These are phyloP conservation scores for Prionace glauca DNA, from an alignment of 2,797 vertebrate genomes.

Conservation along the genomic window DNA sequence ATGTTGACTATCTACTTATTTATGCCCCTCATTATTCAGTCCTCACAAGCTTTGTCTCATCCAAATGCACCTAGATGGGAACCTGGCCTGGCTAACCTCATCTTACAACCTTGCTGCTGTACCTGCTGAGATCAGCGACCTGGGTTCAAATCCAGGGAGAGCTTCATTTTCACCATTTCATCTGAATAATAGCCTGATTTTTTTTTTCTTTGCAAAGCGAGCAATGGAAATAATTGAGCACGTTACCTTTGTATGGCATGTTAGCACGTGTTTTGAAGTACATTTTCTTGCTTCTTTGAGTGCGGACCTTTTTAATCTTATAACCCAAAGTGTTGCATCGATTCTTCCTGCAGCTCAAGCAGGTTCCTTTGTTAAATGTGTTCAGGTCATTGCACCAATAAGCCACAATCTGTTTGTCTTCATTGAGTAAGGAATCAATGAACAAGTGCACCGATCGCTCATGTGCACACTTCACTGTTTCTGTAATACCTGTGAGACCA, in stretches of 20 bases:
- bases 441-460: slow-evolving; percentile 87
- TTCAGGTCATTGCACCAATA: slow-evolving; percentile 75
- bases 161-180: background rate
- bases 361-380: slow-evolving; percentile 76
- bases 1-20: too few species aligned
- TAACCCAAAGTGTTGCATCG: slow-evolving; percentile 86
- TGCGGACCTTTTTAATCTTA: slow-evolving; percentile 59
- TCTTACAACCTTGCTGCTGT: background rate
- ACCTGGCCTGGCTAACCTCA: background rate
- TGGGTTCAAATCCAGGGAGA: background rate
- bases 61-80: background rate
- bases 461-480: slow-evolving; percentile 87
- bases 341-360: slow-evolving; percentile 76
- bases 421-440: slow-evolving; percentile 79
- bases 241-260: slow-evolving; percentile 82
- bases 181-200: slow-evolving; percentile 38
- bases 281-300: slow-evolving; percentile 60
- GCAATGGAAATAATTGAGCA: background rate
- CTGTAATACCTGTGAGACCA: slow-evolving; percentile 55
- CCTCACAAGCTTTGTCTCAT: background rate
- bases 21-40: too few species aligned
- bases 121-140: background rate
- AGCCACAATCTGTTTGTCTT: slow-evolving; percentile 69
- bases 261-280: slow-evolving; percentile 72
- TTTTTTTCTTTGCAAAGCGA: slow-evolving; percentile 38